Evolutionary conservation across 2,888 invertebrate species (phyloP).

Genomic region (Euclidia mi): DNA sequence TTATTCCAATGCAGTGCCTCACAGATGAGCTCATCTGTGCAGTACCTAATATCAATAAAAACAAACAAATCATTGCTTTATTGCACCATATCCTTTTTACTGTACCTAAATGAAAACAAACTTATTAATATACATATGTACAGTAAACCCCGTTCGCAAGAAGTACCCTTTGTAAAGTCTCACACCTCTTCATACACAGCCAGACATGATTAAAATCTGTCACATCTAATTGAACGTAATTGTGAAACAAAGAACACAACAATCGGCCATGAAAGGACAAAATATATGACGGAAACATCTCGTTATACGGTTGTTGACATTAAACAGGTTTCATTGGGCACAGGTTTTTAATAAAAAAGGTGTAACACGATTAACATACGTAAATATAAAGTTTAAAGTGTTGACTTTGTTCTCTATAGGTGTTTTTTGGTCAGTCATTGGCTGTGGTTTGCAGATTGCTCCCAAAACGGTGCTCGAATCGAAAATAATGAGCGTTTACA

Average conservation of each 20-base stretch:
- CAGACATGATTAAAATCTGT: constrained; percentile 8
- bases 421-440: background rate
- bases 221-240: constrained; percentile 24
- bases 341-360: constrained; percentile 5
- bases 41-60: too few relatives aligned
- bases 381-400: constrained; percentile 5
- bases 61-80: too few relatives aligned
- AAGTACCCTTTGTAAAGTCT: too few relatives aligned
- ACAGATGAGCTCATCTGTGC: too few relatives aligned
- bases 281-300: constrained; percentile 35
- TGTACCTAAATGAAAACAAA: too few relatives aligned
- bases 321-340: constrained; percentile 17
- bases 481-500: background rate
- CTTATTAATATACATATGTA: too few relatives aligned
- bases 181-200: background rate
- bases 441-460: too few relatives aligned
- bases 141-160: too few relatives aligned
- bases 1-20: too few relatives aligned
- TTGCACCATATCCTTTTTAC: too few relatives aligned
- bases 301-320: constrained; percentile 40
- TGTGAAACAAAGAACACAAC: constrained; percentile 27
- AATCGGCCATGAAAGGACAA: constrained; percentile 13
- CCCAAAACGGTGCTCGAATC: background rate
- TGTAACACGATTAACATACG: background rate
- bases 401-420: background rate